phyloP scores from a whole-genome alignment of 2,113 vertebrate genomes.

The Chascanopsetta lugubris region DNA sequence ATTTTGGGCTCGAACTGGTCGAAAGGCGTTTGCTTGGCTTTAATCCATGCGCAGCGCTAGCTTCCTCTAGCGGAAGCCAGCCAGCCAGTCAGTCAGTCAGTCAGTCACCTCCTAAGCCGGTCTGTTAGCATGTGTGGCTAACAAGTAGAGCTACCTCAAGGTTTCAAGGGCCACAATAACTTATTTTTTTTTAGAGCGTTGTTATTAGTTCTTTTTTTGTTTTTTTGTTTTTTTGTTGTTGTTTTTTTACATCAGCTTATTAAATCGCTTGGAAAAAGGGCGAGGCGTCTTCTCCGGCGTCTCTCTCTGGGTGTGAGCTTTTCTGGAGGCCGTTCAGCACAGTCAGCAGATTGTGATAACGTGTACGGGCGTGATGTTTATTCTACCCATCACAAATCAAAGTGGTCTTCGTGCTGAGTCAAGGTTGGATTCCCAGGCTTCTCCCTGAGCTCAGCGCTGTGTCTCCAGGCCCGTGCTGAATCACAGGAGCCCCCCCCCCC shows the following conservation, averaged over 20 bases:
- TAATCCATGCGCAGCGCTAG: too few relatives aligned
- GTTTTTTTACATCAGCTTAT: too few relatives aligned
- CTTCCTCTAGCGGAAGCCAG: too few relatives aligned
- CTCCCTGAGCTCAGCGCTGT: constrained; percentile 51
- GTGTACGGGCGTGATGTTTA: constrained; percentile 70
- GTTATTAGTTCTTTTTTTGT: too few relatives aligned
- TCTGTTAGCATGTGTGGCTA: background rate
- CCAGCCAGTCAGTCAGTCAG: too few relatives aligned
- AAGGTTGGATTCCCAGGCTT: constrained; percentile 54
- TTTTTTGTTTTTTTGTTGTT: too few relatives aligned
- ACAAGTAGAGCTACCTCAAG: background rate
- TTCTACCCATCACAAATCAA: constrained; percentile 72
- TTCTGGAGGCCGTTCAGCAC: constrained; percentile 47
- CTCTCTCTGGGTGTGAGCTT: constrained; percentile 37
- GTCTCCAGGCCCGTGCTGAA: constrained; percentile 41
- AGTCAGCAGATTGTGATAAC: constrained; percentile 73
- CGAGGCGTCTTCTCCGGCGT: too few relatives aligned
- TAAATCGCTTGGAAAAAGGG: too few relatives aligned
- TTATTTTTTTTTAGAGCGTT: too few relatives aligned
- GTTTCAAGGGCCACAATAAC: background rate
- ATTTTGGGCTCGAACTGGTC: too few relatives aligned
- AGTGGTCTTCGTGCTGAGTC: constrained; percentile 46
- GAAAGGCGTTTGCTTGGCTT: too few relatives aligned
- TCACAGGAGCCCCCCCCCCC: too few relatives aligned
- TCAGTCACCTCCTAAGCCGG: background rate